Evolutionary conservation across 2,888 invertebrate genomes (phyloP), one percentile per base, ranked within the genome.

Genomic region (Nineta flava): DNA sequence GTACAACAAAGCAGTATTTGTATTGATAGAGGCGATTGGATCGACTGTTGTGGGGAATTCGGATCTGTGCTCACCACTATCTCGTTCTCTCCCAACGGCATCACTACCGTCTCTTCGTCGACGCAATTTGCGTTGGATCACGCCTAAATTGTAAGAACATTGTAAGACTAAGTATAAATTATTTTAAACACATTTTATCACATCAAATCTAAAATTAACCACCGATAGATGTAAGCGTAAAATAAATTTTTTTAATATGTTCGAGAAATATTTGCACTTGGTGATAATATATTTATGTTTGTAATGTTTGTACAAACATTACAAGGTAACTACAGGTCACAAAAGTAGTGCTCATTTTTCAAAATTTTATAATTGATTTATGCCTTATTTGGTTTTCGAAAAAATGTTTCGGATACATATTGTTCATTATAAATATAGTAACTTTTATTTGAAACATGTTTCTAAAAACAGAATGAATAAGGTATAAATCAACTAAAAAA

Each of bases 1-100:
- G 46, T 46, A 32, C 46, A 46, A 26, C 46, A 46, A 34, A 46
- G 46, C 15, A 46, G 46, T 46, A 16, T 13, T 15, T 13, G 46
- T 15, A 46, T 16, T 17, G 17, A 35, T 34, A 15, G 34, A 13
- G 15, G 43, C 9, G 21, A 17, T 43, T n/a, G 43, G 43, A 6
- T 10, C 43, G 10, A 16, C 6, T 17, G 4, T 16, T 15, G 38
- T 26, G 26, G 4, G 2, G 4, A 7, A 26, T 26, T 26, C 26
- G 26, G 26, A 6, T 26, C 26, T 26, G 26, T 26, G 26, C 26
- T 26, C 26, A 26, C 26, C 7, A 26, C 26, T 26, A 26, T 26
- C 26, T 26, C 15, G 38, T 38, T 38, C 38, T 38, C 38, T 15
- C 38, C 38, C 15, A 38, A 38, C 15, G 38, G 38, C n/a, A 15